Percentiles rank a stretch among this genome's conserved stretches.
Conservation (phyloP, 2,113 vertebrate genomes). For the Acrocephalus arundinaceus region DNA sequence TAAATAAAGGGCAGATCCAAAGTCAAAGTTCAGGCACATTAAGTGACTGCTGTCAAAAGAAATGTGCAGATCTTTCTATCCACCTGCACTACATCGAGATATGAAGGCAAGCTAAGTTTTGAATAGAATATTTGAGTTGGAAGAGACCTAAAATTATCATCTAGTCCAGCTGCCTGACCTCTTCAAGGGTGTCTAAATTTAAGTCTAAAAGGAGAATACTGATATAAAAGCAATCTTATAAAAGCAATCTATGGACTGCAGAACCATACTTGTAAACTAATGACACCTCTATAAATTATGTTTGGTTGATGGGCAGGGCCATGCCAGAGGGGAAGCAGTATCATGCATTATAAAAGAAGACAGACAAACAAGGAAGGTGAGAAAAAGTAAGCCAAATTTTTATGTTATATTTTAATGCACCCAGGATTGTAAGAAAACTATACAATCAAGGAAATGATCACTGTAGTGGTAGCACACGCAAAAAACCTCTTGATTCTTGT, state of each 20-base stretch:
- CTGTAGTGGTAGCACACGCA: background rate
- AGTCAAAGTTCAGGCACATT: constrained; percentile 37
- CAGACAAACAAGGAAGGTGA: background rate
- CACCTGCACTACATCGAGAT: background rate
- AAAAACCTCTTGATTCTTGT: background rate
- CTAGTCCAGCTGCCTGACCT: background rate
- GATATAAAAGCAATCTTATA: background rate
- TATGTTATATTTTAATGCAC: background rate
- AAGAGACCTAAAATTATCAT: background rate
- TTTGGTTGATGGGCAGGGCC: background rate
- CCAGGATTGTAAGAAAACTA: background rate
- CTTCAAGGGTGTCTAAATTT: background rate
- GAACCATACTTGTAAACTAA: background rate
- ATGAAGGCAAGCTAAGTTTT: background rate
- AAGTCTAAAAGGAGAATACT: background rate
- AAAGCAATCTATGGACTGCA: background rate
- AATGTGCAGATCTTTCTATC: background rate
- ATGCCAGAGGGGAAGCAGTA: background rate
- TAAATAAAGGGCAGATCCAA: background rate
- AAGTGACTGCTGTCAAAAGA: background rate
- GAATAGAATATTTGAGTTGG: background rate
- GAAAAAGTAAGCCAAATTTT: background rate
- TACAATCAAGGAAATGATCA: background rate
- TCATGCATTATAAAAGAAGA: background rate
- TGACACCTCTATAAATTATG: background rate